Evolutionary conservation across 2,113 vertebrate genomes (phyloP), one percentile per base, ranked within the genome.

Genomic region (Megaleporinus macrocephalus): DNA sequence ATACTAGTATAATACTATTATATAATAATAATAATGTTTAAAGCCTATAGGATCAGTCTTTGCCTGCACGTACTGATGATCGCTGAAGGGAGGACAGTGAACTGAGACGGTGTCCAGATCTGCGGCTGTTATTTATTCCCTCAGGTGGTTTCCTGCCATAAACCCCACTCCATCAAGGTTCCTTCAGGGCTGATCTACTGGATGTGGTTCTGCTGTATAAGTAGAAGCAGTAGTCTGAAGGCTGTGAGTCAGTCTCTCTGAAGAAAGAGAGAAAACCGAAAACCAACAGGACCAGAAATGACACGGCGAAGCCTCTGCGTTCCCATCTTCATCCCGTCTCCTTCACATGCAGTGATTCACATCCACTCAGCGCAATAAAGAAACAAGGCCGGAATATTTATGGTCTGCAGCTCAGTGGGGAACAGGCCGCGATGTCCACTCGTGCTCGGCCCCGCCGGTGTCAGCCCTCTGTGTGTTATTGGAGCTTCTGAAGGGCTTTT

Each of bases 401-500:
- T n/a, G 78, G 16, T 26, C 13, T 1, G 41, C 36, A n/a, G 41
- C 27, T 4, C 14, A n/a, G 62, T 53, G 26, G 47, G 78, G 71
- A 5, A 0, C 16, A 49, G 70, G 30, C 59, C 4, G 14, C 73
- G 16, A 36, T 66, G 33, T 70, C 77, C 66, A 22, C 33, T 15
- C 6, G 26, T n/a, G 57, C 66, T 53, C 70, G 1, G 41, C 44
- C 62, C 18, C 2, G n/a, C 29, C 71, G 18, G 26, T 53, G n/a
- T 76, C 72, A 61, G 57, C 22, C 11, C 20, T 65, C 26, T 78
- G 30, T 81, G 51, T 81, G 68, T 80, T 79, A 49, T 78, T 83
- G 13, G 66, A 75, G 81, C 22, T 75, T 80, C 62, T 65, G 68
- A 15, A 51, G 55, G 55, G 81, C 14, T 79, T 83, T 85, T 69